These are phyloP conservation scores for Nycticebus coucang DNA, from an alignment of 2,113 vertebrate genomes.

Conservation along the genomic window DNA sequence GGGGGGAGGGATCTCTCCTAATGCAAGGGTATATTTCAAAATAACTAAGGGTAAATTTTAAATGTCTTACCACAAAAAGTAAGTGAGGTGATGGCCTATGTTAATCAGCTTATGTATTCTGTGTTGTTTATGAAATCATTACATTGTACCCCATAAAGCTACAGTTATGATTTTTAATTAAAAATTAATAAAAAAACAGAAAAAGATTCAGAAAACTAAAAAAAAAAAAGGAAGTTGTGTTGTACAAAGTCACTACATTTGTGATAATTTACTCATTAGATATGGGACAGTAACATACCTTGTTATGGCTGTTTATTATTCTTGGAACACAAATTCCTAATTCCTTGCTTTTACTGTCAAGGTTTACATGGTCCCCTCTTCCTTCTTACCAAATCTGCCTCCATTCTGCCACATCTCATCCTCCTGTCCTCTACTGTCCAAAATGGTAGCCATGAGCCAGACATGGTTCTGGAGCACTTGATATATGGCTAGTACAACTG, in stretches of 20 bases:
- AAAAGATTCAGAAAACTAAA: too few relatives aligned
- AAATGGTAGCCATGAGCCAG: neutral
- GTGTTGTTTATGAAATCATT: too few relatives aligned
- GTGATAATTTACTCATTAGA: neutral
- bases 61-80: too few relatives aligned
- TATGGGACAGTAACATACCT: neutral
- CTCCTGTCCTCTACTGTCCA: neutral
- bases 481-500: neutral
- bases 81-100: too few relatives aligned
- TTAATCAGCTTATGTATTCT: too few relatives aligned
- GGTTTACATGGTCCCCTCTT: neutral
- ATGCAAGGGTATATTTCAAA: too few relatives aligned
- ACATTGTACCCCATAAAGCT: too few relatives aligned
- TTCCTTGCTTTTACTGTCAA: neutral
- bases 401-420: too few relatives aligned
- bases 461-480: neutral
- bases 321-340: neutral
- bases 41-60: too few relatives aligned
- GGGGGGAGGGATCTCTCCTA: too few relatives aligned
- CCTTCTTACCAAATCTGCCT: neutral
- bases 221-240: neutral
- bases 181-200: too few relatives aligned
- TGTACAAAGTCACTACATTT: neutral
- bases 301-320: neutral
- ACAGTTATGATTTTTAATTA: too few relatives aligned